Evolutionary conservation across 2,888 invertebrate genomes (phyloP).

Genomic region (Zygogramma bicolorata): DNA sequence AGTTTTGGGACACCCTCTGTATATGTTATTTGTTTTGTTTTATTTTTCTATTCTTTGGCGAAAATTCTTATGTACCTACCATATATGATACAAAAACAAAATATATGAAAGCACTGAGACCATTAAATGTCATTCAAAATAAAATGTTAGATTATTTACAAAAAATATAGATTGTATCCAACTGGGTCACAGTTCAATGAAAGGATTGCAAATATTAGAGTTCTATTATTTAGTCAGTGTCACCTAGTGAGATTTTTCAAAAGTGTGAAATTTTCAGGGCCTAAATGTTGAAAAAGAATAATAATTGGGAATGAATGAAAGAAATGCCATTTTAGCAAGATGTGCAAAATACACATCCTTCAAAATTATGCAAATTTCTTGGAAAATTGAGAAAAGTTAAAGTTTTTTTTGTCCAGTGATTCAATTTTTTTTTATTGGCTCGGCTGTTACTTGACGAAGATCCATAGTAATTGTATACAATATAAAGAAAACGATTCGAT

Average conservation of each 20-base stretch:
- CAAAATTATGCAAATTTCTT: neutral
- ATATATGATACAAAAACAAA: neutral
- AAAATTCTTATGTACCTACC: neutral
- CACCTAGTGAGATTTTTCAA: neutral
- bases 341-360: neutral
- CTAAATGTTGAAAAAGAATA: neutral
- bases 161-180: neutral
- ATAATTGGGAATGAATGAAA: no score
- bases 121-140: slow-evolving; percentile 2
- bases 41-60: neutral
- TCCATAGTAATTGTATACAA: no score
- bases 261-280: neutral
- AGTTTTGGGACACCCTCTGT: neutral
- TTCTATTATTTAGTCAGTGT: neutral
- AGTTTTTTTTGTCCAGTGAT: no score
- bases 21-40: neutral
- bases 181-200: slow-evolving; percentile 3
- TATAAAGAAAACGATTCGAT: no score
- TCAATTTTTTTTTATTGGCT: no score
- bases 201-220: neutral
- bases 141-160: slow-evolving; percentile 1
- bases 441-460: no score
- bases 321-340: neutral
- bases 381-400: no score
- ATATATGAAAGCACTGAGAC: neutral